Evolutionary conservation across 2,113 vertebrate species (phyloP), one percentile per base, ranked within the genome.

Genomic region (Gambusia holbrooki): DNA sequence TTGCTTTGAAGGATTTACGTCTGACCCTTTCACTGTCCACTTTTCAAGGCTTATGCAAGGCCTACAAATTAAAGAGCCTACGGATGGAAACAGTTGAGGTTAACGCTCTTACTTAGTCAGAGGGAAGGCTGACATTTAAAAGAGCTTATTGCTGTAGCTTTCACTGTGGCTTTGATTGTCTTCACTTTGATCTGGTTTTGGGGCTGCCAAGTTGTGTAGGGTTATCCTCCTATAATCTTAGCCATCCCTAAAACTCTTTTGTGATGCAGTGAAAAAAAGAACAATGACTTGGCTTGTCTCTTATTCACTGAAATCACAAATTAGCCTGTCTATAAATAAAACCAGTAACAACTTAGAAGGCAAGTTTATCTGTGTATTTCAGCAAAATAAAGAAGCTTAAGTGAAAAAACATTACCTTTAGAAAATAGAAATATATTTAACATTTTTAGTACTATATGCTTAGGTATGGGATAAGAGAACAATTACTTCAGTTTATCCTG

Each of bases 101-200:
- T 78, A 89, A 85, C 86, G 51, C 79, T 71, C 74, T 45, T 29
- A 80, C 68, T 82, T 66, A 22, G 79, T 69, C 10, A 25, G 79
- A 72, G 75, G 71, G 79, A 66, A 78, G 71, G 82, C 83, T 79
- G 87, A 86, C 84, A 88, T 93, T 92, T 90, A 90, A 90, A 92
- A 91, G 90, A 89, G 89, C 92, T 92, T 91, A 92, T 84, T 90
- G 92, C 92, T 90, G 84, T 83, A 90, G 91, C 91, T 88, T 84
- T 92, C 88, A 74, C 89, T 91, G 88, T 91, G 91, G 85, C 92
- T 93, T 93, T 92, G 91, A 93, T 92, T 94, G 93, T 92, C 88
- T 92, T 58, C 51, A 73, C 92, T 92, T 92, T 94, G 92, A 94
- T 94, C 92, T 92, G 87, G 87, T 90, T 92, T 58, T 84, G 75